Conservation (phyloP, 2,797 vertebrate genomes). For the Anableps anableps region DNA sequence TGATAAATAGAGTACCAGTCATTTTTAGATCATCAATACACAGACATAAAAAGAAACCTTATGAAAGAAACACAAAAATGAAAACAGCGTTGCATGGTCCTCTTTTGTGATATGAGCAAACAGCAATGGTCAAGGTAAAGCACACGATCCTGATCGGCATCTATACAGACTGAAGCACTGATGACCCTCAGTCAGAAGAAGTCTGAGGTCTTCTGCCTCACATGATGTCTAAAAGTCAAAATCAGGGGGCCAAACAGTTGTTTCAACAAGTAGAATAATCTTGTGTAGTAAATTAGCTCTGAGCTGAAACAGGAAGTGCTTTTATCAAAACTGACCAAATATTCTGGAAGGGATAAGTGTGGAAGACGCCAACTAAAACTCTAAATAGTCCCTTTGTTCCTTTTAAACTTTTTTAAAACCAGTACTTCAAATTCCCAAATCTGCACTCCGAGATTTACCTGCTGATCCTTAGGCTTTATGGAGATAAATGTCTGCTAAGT, state of each 20-base stretch:
- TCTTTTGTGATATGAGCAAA: conserved; percentile 29
- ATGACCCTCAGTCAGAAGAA: conserved; percentile 35
- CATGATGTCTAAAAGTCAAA: conserved; percentile 28
- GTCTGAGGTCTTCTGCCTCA: conserved; percentile 45
- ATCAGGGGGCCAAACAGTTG: conserved; percentile 12
- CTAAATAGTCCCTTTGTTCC: conserved; percentile 37
- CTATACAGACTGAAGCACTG: conserved; percentile 22
- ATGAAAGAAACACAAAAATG: conserved; percentile 33
- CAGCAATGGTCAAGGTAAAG: conserved; percentile 14
- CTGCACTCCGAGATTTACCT: conserved; percentile 12
- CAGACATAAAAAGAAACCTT: conserved; percentile 17
- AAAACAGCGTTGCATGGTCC: conserved; percentile 33
- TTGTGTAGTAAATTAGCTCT: conserved; percentile 22
- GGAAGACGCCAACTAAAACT: conserved; percentile 56
- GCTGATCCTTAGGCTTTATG: conserved; percentile 31
- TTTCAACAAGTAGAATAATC: conserved; percentile 30
- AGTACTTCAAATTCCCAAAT: conserved; percentile 39
- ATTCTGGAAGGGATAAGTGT: conserved; percentile 39
- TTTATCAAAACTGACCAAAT: conserved; percentile 44
- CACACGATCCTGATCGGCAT: conserved; percentile 26
- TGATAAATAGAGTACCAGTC: conserved; percentile 25
- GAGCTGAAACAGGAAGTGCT: conserved; percentile 42
- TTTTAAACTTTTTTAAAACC: conserved; percentile 10
- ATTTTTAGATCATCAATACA: conserved; percentile 31
- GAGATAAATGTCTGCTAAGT: conserved; percentile 58